Conservation (phyloP, 1,140 invertebrate species). For the Episyrphus balteatus region DNA sequence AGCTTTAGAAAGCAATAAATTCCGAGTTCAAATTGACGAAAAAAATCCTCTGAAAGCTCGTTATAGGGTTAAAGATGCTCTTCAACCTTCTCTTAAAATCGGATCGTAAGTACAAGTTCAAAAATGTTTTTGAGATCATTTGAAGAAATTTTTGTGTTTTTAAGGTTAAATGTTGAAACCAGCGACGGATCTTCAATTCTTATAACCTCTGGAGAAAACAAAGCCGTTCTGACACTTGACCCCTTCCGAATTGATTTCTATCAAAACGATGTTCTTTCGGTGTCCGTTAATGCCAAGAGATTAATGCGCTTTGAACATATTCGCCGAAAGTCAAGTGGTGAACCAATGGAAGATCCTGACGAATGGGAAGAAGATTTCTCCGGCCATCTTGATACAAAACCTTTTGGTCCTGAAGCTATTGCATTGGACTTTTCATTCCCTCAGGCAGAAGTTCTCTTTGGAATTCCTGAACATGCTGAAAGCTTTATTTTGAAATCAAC, state of each 20-base stretch:
- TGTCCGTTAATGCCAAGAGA: conserved; percentile 78
- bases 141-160: not conserved
- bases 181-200: conserved; percentile 26
- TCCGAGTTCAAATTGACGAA: conserved; percentile 78
- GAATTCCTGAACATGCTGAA: conserved; percentile 96
- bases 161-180: conserved; percentile 15
- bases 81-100: conserved; percentile 58
- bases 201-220: conserved; percentile 51
- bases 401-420: conserved; percentile 84
- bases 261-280: conserved; percentile 57
- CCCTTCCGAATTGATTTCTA: conserved; percentile 83
- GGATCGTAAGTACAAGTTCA: conserved; percentile 45
- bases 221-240: conserved; percentile 56
- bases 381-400: conserved; percentile 85
- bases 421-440: conserved; percentile 92
- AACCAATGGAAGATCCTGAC: conserved; percentile 51
- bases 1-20: conserved; percentile 61
- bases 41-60: conserved; percentile 63
- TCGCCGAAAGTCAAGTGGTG: conserved; percentile 46
- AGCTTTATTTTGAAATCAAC: conserved; percentile 77
- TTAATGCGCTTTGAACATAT: conserved; percentile 89
- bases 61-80: conserved; percentile 66
- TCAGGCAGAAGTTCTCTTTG: conserved; percentile 84
- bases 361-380: conserved; percentile 97
- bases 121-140: not conserved